Evolutionary conservation across 2,888 invertebrate species (phyloP), one percentile per base, ranked within the genome.

Genomic region (Drosophila dives): DNA sequence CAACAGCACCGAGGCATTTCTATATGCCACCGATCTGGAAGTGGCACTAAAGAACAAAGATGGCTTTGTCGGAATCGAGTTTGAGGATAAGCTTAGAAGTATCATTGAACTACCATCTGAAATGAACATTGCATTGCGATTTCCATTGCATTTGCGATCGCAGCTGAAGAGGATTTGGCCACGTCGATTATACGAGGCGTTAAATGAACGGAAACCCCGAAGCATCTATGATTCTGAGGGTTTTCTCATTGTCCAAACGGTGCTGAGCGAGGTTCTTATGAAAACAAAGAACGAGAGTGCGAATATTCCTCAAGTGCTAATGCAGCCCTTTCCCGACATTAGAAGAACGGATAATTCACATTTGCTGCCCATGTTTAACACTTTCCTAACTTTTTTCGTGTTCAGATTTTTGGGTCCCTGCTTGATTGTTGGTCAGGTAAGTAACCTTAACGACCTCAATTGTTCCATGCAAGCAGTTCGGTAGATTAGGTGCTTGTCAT

Each of bases 61-160:
- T 23, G 72, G 51, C 3, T 78, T 67, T 20, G 74, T 86, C 12
- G 83, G 83, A 36, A 72, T 83, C 7, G 67, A 83, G 64, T 83
- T 83, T 54, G 69, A 71, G 0, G 78, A 85, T 55, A 11, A 40
- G 0, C 60, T 78, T 0, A 38, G 33, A 0, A 10, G 15, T 6
- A 69, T 78, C 7, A 29, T 10, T 0, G 2, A 20, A 0, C 1
- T 83, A 8, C 83, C 83, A 0, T 2, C 10, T 3, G 32, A 56
- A 23, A 3, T 85, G 0, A 20, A 20, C 0, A 45, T 78, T 17
- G 69, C 71, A 0, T 10, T 83, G 36, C 72, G 86, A 0, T 85
- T 81, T 36, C 86, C 86, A 2, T 4, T n/a, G 0, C 60, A 70
- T 45, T 26, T 70, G 20, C 72, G 77, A 11, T 2, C 17, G 4